phyloP scores from a whole-genome alignment of 2,113 vertebrate genomes.

The Amblyornis subalaris region DNA sequence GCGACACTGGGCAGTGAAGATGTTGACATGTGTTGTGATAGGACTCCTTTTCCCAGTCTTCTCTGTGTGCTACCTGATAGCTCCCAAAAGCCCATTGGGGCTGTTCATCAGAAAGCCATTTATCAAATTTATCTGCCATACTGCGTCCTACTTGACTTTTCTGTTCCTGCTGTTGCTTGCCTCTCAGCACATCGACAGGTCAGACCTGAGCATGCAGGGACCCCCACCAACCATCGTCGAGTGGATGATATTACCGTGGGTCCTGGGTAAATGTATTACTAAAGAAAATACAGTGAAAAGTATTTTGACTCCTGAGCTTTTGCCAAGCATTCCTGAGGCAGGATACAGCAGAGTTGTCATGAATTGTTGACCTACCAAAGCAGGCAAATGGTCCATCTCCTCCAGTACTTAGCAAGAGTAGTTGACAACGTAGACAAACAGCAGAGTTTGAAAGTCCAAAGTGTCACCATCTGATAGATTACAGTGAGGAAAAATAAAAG shows the following conservation, averaged over 20 bases:
- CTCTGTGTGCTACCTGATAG: slow-evolving; percentile 90
- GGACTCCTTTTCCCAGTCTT: slow-evolving; percentile 92
- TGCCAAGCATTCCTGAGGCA: background rate
- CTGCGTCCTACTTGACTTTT: slow-evolving; percentile 97
- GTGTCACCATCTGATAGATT: background rate
- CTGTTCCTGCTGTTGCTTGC: slow-evolving; percentile 92
- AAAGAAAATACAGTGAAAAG: slow-evolving; percentile 71
- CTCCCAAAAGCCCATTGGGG: slow-evolving; percentile 89
- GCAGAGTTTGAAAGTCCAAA: background rate
- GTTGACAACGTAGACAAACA: background rate
- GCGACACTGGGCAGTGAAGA: slow-evolving; percentile 92
- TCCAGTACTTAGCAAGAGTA: background rate
- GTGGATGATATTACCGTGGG: slow-evolving; percentile 99
- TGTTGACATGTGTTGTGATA: slow-evolving; percentile 89
- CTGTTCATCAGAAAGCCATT: slow-evolving; percentile 96
- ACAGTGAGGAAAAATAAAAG: background rate
- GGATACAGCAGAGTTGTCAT: background rate
- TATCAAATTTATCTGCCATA: slow-evolving; percentile 99
- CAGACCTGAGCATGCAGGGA: slow-evolving; percentile 78
- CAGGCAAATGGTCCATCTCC: background rate
- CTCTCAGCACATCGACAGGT: slow-evolving; percentile 88
- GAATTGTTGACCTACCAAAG: background rate
- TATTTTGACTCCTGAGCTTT: background rate
- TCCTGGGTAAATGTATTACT: slow-evolving; percentile 91
- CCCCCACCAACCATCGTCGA: slow-evolving; percentile 88